A percentile compares a stretch with the other conserved stretches of the same genome.
Evolutionary conservation across 2,113 vertebrate species (phyloP).

Genomic region (Pleuronectes platessa): DNA sequence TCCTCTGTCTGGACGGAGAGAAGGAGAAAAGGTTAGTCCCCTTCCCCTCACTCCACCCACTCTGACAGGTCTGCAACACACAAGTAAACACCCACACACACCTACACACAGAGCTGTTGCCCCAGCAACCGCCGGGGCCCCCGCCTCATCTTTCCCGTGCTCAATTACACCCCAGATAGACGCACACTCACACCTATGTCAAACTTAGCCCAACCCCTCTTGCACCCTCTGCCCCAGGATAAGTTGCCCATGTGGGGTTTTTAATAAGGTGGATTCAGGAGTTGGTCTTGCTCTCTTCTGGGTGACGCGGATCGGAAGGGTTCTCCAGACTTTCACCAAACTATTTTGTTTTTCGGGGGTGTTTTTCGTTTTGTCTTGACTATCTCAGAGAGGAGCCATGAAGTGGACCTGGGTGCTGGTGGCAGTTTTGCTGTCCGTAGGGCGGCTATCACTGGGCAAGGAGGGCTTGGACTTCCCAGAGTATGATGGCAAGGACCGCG

Average conservation of each 20-base stretch:
- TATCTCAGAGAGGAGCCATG: slow-evolving; percentile 76
- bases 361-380: slow-evolving; percentile 8
- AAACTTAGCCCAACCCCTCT: slow-evolving; percentile 79
- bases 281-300: slow-evolving; percentile 83
- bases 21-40: slow-evolving; percentile 21
- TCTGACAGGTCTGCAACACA: slow-evolving; percentile 40
- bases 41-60: slow-evolving; percentile 52
- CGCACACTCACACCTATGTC: slow-evolving; percentile 66
- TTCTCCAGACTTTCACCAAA: slow-evolving; percentile 57
- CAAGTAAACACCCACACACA: slow-evolving; percentile 22
- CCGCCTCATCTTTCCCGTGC: slow-evolving; percentile 50
- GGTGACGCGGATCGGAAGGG: slow-evolving; percentile 78
- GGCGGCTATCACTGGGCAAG: slow-evolving; percentile 75
- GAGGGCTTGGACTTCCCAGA: slow-evolving; percentile 88
- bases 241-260: slow-evolving; percentile 73
- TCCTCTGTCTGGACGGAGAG: slow-evolving; percentile 3
- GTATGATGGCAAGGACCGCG: slow-evolving; percentile 91
- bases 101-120: slow-evolving; percentile 51
- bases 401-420: slow-evolving; percentile 83
- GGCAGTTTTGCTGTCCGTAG: slow-evolving; percentile 75
- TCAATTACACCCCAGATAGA: slow-evolving; percentile 62
- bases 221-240: slow-evolving; percentile 63
- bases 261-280: slow-evolving; percentile 80
- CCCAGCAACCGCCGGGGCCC: slow-evolving; percentile 46
- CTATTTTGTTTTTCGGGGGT: not conserved